phyloP scores from a whole-genome alignment of 2,113 vertebrate genomes.

The Platysternon megacephalum region DNA sequence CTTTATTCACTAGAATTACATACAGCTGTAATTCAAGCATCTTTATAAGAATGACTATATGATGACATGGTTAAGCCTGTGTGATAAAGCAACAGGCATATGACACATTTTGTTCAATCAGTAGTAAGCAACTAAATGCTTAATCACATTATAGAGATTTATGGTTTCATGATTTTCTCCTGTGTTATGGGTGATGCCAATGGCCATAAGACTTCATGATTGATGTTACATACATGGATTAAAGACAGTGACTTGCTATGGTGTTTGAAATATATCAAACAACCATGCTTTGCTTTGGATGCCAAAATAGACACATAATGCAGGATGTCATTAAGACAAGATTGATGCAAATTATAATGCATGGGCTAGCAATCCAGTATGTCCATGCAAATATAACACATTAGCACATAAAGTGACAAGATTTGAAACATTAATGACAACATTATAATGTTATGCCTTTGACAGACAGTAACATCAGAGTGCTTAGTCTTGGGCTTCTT shows the following conservation, averaged over 20 bases:
- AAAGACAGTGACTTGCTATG: background rate
- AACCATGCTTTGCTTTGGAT: background rate
- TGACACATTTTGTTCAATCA: background rate
- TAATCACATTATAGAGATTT: slow-evolving; percentile 11
- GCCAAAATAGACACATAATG: background rate
- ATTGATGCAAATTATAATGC: background rate
- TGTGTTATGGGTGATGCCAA: background rate
- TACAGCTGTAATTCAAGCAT: background rate
- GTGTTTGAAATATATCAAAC: background rate
- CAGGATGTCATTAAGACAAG: background rate
- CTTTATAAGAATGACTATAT: background rate
- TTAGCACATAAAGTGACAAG: background rate
- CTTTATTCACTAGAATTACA: background rate
- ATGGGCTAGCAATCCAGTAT: background rate
- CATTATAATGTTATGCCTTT: background rate
- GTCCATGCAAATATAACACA: background rate
- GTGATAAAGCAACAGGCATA: background rate
- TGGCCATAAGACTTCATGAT: background rate
- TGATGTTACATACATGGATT: slow-evolving; percentile 20
- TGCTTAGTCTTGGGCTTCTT: background rate
- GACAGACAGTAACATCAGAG: background rate
- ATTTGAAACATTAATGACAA: background rate
- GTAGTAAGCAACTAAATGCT: background rate
- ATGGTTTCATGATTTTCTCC: background rate
- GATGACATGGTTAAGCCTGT: background rate